phyloP scores from a whole-genome alignment of 2,113 vertebrate genomes.

The Corydoras sp. region DNA sequence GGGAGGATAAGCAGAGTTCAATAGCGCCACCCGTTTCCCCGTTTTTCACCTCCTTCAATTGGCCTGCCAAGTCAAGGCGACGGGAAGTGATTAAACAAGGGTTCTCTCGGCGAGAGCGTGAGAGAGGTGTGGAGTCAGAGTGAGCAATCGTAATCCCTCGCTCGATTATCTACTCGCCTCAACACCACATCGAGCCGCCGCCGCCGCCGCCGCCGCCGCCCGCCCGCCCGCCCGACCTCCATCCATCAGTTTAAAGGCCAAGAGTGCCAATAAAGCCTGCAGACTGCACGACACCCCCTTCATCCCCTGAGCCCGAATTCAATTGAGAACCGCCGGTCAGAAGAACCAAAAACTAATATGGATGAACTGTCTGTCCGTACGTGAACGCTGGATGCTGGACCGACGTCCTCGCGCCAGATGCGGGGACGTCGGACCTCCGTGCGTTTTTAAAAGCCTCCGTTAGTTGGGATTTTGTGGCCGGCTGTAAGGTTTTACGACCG shows the following conservation, averaged over 20 bases:
- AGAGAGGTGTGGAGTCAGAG: constrained; percentile 6
- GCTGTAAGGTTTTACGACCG: no score
- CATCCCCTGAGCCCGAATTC: constrained; percentile 16
- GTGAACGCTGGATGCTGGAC: neutral
- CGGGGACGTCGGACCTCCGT: no score
- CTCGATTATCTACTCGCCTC: constrained; percentile 32
- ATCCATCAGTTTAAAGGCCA: constrained; percentile 45
- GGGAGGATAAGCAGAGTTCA: constrained; percentile 6
- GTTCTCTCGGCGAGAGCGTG: neutral
- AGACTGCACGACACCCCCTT: constrained; percentile 6
- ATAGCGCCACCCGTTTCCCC: constrained; percentile 1
- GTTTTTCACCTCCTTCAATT: constrained; percentile 7
- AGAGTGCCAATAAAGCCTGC: constrained; percentile 33
- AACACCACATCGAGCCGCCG: constrained; percentile 10
- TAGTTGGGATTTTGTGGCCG: no score
- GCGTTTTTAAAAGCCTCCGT: no score
- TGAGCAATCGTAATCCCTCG: constrained; percentile 10
- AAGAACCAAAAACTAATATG: constrained; percentile 15
- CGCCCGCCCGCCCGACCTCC: neutral
- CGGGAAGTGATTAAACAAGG: neutral
- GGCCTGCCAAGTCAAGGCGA: neutral
- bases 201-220: no score
- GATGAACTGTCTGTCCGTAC: constrained; percentile 18
- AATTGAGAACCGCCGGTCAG: constrained; percentile 25
- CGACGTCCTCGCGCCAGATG: no score